Conservation (phyloP, 2,113 vertebrate species). For the Pygoscelis antarcticus region DNA sequence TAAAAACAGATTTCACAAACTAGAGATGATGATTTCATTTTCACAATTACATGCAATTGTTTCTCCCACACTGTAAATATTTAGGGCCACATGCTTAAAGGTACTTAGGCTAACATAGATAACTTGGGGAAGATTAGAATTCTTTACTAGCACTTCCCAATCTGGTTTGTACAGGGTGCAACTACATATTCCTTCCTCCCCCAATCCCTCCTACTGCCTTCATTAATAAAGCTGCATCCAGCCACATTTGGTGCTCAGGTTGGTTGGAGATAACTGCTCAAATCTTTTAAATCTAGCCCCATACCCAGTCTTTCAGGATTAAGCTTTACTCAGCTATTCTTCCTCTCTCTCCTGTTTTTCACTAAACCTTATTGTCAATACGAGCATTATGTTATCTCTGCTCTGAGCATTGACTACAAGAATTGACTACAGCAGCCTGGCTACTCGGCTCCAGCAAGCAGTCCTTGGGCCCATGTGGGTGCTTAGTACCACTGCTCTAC, state of each 20-base stretch:
- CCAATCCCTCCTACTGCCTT: not conserved
- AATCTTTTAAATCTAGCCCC: not conserved
- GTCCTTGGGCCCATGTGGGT: too few species aligned
- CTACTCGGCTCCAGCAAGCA: not conserved
- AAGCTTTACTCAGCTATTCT: not conserved
- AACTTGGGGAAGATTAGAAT: not conserved
- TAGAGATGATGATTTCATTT: not conserved
- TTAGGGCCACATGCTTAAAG: not conserved
- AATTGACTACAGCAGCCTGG: not conserved
- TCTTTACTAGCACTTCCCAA: fast-evolving
- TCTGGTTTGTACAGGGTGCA: not conserved
- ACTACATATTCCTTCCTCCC: not conserved
- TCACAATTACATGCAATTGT: fast-evolving
- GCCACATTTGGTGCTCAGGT: fast-evolving
- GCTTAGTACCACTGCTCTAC: not conserved
- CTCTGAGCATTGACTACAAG: not conserved
- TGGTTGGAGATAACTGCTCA: fast-evolving
- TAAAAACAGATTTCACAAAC: not conserved
- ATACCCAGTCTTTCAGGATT: not conserved
- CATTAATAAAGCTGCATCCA: not conserved
- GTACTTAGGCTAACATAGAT: not conserved
- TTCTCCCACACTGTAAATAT: not conserved
- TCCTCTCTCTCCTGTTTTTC: not conserved
- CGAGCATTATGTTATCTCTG: fast-evolving
- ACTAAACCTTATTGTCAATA: not conserved